Percentiles rank a stretch among this genome's conserved stretches.
Conservation (phyloP, 2,888 invertebrate species). For the Ecliptopera silaceata region DNA sequence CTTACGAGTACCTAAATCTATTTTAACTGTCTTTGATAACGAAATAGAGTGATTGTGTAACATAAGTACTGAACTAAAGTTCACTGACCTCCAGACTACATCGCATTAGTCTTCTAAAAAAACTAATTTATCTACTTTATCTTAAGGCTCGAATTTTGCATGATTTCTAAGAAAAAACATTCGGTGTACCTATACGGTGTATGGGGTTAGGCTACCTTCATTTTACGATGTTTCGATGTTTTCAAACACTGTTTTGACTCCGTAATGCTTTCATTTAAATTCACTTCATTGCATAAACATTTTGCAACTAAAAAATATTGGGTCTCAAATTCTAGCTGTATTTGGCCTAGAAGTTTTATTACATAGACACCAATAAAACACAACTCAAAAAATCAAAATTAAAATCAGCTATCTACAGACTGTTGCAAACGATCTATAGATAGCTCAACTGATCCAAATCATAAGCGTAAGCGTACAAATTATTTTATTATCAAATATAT, state of each 20-base stretch:
- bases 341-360: background rate
- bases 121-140: background rate
- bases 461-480: too few relatives aligned
- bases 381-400: too few relatives aligned
- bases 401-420: too few relatives aligned
- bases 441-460: too few relatives aligned
- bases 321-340: conserved; percentile 23
- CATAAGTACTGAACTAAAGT: background rate
- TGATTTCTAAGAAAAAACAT: too few relatives aligned
- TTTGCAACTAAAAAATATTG: conserved; percentile 32
- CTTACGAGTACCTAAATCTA: too few relatives aligned
- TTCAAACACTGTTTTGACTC: conserved; percentile 11
- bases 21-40: too few relatives aligned
- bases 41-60: too few relatives aligned
- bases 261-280: conserved; percentile 36
- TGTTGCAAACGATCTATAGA: too few relatives aligned
- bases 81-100: background rate
- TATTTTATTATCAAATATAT: too few relatives aligned
- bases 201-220: too few relatives aligned
- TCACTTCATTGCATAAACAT: conserved; percentile 34
- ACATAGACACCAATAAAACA: background rate
- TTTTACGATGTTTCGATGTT: background rate
- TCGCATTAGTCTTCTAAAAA: background rate
- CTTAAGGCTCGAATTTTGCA: background rate
- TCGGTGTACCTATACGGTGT: too few relatives aligned